Evolutionary conservation across 2,113 vertebrate species (phyloP).

Genomic region (Ochotona curzoniae): DNA sequence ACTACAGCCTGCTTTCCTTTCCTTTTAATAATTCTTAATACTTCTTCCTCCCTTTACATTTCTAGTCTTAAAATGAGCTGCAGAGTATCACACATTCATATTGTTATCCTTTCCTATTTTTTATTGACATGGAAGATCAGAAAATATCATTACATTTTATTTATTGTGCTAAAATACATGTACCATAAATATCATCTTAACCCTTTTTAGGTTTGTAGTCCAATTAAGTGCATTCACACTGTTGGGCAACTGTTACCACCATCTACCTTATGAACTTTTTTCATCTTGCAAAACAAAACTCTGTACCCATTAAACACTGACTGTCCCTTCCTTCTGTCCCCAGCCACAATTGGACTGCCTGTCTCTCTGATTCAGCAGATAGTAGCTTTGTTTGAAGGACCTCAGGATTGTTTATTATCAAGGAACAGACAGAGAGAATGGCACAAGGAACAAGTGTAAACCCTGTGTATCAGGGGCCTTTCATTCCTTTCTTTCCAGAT

Average conservation of each 20-base stretch:
- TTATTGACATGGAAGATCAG: not conserved
- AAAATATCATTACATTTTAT: not conserved
- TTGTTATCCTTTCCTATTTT: not conserved
- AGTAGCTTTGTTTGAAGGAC: slow-evolving; percentile 2
- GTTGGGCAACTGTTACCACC: not conserved
- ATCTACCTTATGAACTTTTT: not conserved
- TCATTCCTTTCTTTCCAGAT: no score
- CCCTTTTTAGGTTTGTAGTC: not conserved
- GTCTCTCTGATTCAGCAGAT: not conserved
- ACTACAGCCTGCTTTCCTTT: not conserved
- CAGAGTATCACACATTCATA: not conserved
- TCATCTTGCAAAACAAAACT: not conserved
- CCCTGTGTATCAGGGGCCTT: no score
- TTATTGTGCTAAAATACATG: not conserved
- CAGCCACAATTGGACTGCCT: not conserved
- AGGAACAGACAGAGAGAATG: not conserved
- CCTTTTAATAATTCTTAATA: not conserved
- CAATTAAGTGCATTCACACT: not conserved
- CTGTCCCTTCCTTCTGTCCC: no score
- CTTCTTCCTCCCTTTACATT: not conserved
- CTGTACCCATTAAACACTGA: not conserved
- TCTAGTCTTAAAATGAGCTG: not conserved
- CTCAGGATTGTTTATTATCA: not conserved
- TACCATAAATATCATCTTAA: not conserved
- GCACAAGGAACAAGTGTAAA: not conserved